A percentile compares a stretch with the other conserved stretches of the same genome.
These are phyloP conservation scores for Boleophthalmus pectinirostris DNA, from an alignment of 2,113 vertebrate species.

Conservation along the genomic window DNA sequence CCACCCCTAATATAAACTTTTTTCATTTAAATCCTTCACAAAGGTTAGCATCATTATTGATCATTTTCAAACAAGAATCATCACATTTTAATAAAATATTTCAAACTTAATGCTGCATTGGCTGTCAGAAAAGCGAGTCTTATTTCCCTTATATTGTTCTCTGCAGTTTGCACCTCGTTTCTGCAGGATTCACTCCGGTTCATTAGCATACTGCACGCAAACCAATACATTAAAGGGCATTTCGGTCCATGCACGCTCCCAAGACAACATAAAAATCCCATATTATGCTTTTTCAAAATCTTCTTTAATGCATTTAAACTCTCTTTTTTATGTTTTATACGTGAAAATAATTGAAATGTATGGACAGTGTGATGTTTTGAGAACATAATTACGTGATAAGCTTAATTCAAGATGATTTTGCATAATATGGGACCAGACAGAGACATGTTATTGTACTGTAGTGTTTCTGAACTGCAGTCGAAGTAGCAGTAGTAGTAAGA, in stretches of 20 bases:
- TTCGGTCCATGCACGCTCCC: background rate
- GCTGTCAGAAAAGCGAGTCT: background rate
- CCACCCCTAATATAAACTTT: background rate
- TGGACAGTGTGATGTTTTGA: no score
- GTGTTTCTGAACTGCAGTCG: background rate
- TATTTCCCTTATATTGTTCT: background rate
- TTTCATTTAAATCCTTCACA: background rate
- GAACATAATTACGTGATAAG: no score
- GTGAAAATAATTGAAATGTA: background rate
- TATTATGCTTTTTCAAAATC: background rate
- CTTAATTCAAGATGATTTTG: background rate
- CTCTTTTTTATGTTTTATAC: background rate
- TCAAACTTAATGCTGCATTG: background rate
- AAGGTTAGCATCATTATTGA: background rate
- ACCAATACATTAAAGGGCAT: constrained; percentile 26
- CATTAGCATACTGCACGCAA: constrained; percentile 11
- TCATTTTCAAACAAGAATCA: background rate
- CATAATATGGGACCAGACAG: background rate
- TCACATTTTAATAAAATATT: background rate
- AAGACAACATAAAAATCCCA: background rate
- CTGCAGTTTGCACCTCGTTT: constrained; percentile 12
- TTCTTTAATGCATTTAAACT: background rate
- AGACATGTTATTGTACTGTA: background rate
- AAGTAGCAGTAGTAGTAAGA: background rate
- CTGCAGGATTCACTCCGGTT: constrained; percentile 27